Evolutionary conservation across 2,113 vertebrate genomes (phyloP), one percentile per base, ranked within the genome.

Genomic region (Romanogobio albipinnatus): DNA sequence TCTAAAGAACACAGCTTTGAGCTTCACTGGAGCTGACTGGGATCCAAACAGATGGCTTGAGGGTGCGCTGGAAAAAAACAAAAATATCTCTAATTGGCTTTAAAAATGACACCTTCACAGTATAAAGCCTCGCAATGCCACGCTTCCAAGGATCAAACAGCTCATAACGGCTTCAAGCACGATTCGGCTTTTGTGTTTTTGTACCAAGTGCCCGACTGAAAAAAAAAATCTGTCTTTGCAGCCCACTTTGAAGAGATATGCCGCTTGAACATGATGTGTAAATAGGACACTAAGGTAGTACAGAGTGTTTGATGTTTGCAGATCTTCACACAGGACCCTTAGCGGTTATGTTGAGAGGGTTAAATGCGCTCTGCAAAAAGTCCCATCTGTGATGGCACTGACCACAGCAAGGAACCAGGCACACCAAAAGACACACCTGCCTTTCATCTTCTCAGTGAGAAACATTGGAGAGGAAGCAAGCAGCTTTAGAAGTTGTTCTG

Each of bases 351-450:
- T 10, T 10, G 24, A 17, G 53, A 62, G 58, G 9, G 22, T 79
- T 79, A 66, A 24, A 75, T 6, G 3, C 1, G 14, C 73, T 75
- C 14, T 49, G 73, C 73, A 29, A 75, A 66, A 66, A 51, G 19
- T n/a, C 24, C 51, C 56, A 64, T 66, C 78, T 81, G 36, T 80
- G 22, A 78, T 9, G 10, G 22, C 3, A n/a, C 76, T 49, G 78
- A 81, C 78, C 78, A 66, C 78, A 81, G 78, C 43, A 49, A 64
- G 61, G 61, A 64, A 29, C 53, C 19, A 9, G 8, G 2, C 58
- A 79, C 56, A 79, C 56, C 22, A 73, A 61, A 47, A 26, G n/a
- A 79, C 76, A 79, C 76, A 79, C 76, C 75, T 58, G 53, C 17
- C 24, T 77, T n/a, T 36, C 5, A 58, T 59, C 22, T 47, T 62